Percentiles rank a stretch among this genome's conserved stretches.
phyloP scores from a whole-genome alignment of 1,140 invertebrate genomes.

The Bombus pascuorum region DNA sequence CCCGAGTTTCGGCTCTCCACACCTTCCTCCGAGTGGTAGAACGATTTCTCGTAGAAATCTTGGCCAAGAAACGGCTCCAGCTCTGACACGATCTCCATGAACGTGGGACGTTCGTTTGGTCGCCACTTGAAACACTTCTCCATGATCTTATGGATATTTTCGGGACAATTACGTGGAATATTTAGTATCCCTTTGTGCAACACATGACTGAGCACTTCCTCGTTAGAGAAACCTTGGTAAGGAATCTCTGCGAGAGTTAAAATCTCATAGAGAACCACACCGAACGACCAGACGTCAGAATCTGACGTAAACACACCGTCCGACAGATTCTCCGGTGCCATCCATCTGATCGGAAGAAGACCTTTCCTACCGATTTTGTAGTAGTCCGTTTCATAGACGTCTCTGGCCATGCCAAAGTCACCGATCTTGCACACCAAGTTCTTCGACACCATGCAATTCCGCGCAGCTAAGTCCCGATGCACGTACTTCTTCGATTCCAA shows the following conservation, averaged over 20 bases:
- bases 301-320: constrained; percentile 89
- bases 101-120: constrained; percentile 75
- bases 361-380: constrained; percentile 87
- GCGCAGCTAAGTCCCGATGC: constrained; percentile 90
- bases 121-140: constrained; percentile 81
- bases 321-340: constrained; percentile 89
- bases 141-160: constrained; percentile 80
- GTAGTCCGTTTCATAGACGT: constrained; percentile 90
- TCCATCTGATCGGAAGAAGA: constrained; percentile 88
- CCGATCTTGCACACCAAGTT: constrained; percentile 89
- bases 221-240: constrained; percentile 87
- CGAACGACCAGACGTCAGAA: constrained; percentile 90
- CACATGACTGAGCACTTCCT: constrained; percentile 87
- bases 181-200: constrained; percentile 85
- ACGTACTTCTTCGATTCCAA: constrained; percentile 88
- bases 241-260: constrained; percentile 89
- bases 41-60: constrained; percentile 81
- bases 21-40: constrained; percentile 82
- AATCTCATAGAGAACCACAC: constrained; percentile 91
- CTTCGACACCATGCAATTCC: constrained; percentile 90
- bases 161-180: constrained; percentile 83
- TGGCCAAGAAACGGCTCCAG: constrained; percentile 79
- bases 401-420: constrained; percentile 88
- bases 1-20: constrained; percentile 73
- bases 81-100: constrained; percentile 82